Evolutionary conservation across 2,888 invertebrate genomes (phyloP), one percentile per base, ranked within the genome.

Genomic region (Myathropa florea): DNA sequence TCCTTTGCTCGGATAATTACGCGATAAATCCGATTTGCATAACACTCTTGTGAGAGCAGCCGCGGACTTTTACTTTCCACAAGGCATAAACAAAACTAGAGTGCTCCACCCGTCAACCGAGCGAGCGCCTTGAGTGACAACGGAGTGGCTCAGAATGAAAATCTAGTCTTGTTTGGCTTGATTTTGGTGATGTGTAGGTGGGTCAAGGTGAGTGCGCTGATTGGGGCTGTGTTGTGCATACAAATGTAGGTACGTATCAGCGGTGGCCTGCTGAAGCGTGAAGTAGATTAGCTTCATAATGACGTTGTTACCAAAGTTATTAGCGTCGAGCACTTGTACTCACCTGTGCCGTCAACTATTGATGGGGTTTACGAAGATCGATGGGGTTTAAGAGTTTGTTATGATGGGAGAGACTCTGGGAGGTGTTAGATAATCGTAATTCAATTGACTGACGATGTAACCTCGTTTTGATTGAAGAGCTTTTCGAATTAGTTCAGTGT

Each of bases 31-130:
- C 14, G 28, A 57, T 72, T 79, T 80, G 60, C 80, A 80, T 72
- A 79, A 73, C 36, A 39, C 24, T 26, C 12, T 64, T 26, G 55
- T 23, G 18, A 53, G 46, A 67, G 67, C 21, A 21, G 12, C 4
- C 3, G 9, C n/a, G n/a, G 7, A 71, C 80, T 73, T 67, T 72
- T 67, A 60, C 72, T 80, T 26, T 80, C 67, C 24, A 57, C 57
- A 57, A 57, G 57, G 12, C 23, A 10, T 24, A 6, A 10, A 10
- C 57, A 14, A 24, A 57, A n/a, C 23, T 9, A 4, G 23, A 10
- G 24, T 14, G 14, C 24, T n/a, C 24, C 23, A n/a, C n/a, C n/a
- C n/a, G n/a, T n/a, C n/a, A n/a, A n/a, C n/a, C n/a, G n/a, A n/a
- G 57, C 24, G 24, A 57, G 10, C 12, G 24, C 23, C 24, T 57